A percentile compares a stretch with the other conserved stretches of the same genome.
Conservation (phyloP, 2,797 vertebrate genomes). For the Pyrrhura leucotis region DNA sequence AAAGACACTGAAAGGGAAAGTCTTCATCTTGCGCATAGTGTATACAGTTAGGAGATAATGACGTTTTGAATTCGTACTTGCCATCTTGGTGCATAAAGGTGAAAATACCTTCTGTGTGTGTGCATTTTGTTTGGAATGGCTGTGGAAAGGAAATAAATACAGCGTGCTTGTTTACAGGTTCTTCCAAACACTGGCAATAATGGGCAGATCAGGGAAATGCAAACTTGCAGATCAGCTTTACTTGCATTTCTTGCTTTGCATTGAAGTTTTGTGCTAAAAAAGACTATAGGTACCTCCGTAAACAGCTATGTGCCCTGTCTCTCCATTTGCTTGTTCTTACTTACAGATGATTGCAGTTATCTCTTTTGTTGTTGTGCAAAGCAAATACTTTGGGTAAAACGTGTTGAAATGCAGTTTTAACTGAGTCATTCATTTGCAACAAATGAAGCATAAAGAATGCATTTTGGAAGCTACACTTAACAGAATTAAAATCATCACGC, state of each 20-base stretch:
- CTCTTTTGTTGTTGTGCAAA: not conserved
- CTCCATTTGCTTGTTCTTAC: not conserved
- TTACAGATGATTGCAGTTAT: not conserved
- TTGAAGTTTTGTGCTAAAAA: not conserved
- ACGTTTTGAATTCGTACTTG: not conserved
- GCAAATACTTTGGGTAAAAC: constrained; percentile 49
- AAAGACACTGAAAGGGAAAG: not conserved
- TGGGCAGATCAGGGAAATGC: not conserved
- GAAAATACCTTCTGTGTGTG: not conserved
- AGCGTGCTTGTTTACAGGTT: not conserved
- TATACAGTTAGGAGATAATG: not conserved
- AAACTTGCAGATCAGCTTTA: not conserved
- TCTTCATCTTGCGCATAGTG: not conserved
- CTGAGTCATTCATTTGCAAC: constrained; percentile 23
- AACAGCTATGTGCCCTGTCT: not conserved
- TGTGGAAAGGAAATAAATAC: not conserved
- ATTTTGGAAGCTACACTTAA: constrained; percentile 8
- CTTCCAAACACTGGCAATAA: not conserved
- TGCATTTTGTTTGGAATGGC: not conserved
- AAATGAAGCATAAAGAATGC: constrained; percentile 44
- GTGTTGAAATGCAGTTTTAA: constrained; percentile 19
- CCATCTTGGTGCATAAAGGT: not conserved
- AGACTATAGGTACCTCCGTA: not conserved
- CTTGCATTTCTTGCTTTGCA: not conserved
- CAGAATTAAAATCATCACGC: not conserved